Evolutionary conservation across 2,113 vertebrate genomes (phyloP), one percentile per base, ranked within the genome.

Genomic region (Rana temporaria): DNA sequence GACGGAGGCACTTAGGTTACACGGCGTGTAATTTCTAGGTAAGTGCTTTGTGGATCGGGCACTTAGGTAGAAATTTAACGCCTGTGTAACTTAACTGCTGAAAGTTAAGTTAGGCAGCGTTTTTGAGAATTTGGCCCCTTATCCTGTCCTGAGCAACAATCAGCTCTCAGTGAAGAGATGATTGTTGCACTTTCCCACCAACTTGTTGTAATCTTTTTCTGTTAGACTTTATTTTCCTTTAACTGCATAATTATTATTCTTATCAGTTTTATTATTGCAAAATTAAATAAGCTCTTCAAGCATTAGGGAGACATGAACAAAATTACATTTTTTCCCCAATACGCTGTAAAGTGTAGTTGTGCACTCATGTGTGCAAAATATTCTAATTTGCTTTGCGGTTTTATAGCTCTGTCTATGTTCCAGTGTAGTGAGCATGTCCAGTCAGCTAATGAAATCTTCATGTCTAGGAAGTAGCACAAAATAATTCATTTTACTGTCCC

Each of bases 341-440:
- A 59, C 32, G 30, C 53, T 7, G 55, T 55, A 38, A 55, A 22
- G 24, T 74, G 17, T n/a, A 38, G 42, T 32, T 75, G 72, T 75
- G 72, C 72, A 42, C 56, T n/a, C 72, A 75, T 22, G 72, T 75
- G 72, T 60, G 56, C 11, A 22, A 59, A 62, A 62, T 62, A 62
- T 62, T 62, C 30, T 59, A 60, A 75, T 62, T 75, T 22, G 30
- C 72, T 75, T 60, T 60, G 71, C 71, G 59, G 34, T 75, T 75
- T n/a, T 62, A 11, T 60, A 62, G 32, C 57, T 15, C 56, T 42
- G 56, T 20, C 72, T 60, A 15, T n/a, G 72, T 60, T 75, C 56
- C 72, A 32, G 56, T 42, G 56, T 42, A 60, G 30, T 17, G 20
- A 62, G 72, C 72, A 75, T 62, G 72, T 60, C 56, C 56, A 60